Base-by-base conservation (phyloP, 1,140 invertebrate species). In the Sitobion miscanthi region DNA sequence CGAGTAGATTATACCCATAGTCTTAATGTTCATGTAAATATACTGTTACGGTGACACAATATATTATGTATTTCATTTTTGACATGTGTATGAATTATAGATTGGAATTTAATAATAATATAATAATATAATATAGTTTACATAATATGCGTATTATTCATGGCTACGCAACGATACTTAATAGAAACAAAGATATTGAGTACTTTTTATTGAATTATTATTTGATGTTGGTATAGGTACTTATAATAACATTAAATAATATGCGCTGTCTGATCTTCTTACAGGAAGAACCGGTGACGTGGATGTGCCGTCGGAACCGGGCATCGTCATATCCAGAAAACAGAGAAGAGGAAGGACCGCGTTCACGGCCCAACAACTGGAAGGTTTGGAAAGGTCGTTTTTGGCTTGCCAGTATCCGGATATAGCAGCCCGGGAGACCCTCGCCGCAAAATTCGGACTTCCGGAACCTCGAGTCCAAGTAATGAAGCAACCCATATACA, bases 381-480 rank as follows among this genome's bases (percentile, higher is more conserved):
- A 98, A 94, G 98, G 98, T 95, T 95, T 99, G 87, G 98, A 99
- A 95, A 97, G 97, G 62, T 97, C 98, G 0, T 99, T 99, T 94
- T 97, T 98, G 94, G 96, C 98, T 87, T 98, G 98, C 0, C 98
- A 99, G 95, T 99, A 99, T 95, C 98, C 98, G 0, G 98, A 99
- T 94, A 98, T 99, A 38, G 99, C 98, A 94, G 98, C 98, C 1
- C 95, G 98, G 77, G 98, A 99, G 95, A 98, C 99, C 95, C 95
- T 99, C 47, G 98, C 98, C 0, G 97, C 98, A 94, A 94, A 94
- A 93, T 94, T 94, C 62, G 94, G 92, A 49, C 62, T 94, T 8
- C 93, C 94, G 7, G 94, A 94, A 91, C 93, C 94, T 35, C 49
- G 94, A 87, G 94, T 94, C 14, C 94, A 94, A 45, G 94, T 94